Evolutionary conservation across 2,888 invertebrate species (phyloP), one percentile per base, ranked within the genome.

Genomic region (Steinernema scapterisci): DNA sequence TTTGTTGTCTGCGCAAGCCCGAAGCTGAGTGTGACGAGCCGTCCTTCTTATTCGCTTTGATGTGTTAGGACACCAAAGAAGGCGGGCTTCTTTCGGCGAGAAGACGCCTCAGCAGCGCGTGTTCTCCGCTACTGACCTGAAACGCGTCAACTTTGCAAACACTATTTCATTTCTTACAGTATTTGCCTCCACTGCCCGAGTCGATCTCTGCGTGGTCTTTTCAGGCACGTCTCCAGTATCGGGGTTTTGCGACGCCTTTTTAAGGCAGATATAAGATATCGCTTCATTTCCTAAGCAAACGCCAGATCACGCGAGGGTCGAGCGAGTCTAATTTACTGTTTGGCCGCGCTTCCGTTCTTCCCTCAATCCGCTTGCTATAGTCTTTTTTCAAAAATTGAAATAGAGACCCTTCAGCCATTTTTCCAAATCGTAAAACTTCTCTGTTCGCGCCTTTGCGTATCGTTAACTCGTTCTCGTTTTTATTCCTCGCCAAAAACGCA

Each of bases 371-470:
- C 19, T 54, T 23, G 6, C 54, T 54, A 19, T 54, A 6, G 54
- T 25, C 13, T 54, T 21, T 19, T 19, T 16, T 5, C 3, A 54
- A 54, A 19, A 38, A 31, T 13, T 31, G 63, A 63, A 63, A 63
- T 31, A 2, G 63, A 63, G 31, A 16, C 31, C 25, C 31, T 27
- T 16, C 63, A 63, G 16, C 27, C 63, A 38, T 63, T 63, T 63
- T 63, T 63, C 11, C 11, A 63, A 31, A 63, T 63, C 31, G 25
- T 63, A 63, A 63, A 63, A 63, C 31, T 63, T 31, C 27, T n/a
- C 63, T 31, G 9, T 54, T 31, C 16, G 27, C 27, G 27, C 27
- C 27, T 63, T n/a, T 9, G 11, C 63, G 13, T 27, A 63, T 63
- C 63, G 31, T 63, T 63, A 63, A 27, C 63, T 25, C 31, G 63